phyloP scores from a whole-genome alignment of 2,888 invertebrate species.

The Caenorhabditis plicata region DNA sequence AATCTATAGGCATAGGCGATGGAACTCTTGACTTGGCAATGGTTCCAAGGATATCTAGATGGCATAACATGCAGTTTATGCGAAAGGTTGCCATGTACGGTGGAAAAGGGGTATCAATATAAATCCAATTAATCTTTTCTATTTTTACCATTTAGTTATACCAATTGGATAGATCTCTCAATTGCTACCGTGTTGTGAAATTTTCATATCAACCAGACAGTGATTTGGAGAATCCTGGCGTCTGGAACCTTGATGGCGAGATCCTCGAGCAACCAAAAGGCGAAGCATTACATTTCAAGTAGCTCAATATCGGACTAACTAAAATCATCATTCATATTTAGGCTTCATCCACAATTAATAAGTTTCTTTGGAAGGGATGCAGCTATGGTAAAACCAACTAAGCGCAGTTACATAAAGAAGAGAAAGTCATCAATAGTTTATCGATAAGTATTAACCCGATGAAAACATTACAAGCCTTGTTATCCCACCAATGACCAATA shows the following conservation, averaged over 20 bases:
- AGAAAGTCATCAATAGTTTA: slow-evolving; percentile 50
- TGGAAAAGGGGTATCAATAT: slow-evolving; percentile 39
- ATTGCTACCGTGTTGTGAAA: slow-evolving; percentile 57
- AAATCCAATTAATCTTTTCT: background rate
- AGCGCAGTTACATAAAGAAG: slow-evolving; percentile 50
- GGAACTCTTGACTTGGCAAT: slow-evolving; percentile 61
- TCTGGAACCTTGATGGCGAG: slow-evolving; percentile 64
- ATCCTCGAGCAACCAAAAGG: slow-evolving; percentile 60
- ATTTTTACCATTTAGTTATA: slow-evolving; percentile 44
- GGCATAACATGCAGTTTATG: slow-evolving; percentile 61
- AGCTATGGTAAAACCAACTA: slow-evolving; percentile 56
- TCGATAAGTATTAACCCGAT: slow-evolving; percentile 32
- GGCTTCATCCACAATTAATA: slow-evolving; percentile 61
- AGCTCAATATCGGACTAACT: too few species aligned
- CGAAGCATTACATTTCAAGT: slow-evolving; percentile 57
- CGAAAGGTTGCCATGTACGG: slow-evolving; percentile 63
- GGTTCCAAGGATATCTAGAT: slow-evolving; percentile 58
- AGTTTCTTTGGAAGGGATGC: slow-evolving; percentile 60
- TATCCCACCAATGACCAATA: too few species aligned
- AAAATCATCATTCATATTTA: too few species aligned
- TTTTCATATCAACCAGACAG: slow-evolving; percentile 60
- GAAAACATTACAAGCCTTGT: too few species aligned
- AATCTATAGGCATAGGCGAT: slow-evolving; percentile 54
- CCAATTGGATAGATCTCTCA: slow-evolving; percentile 44
- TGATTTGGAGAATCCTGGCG: slow-evolving; percentile 50